phyloP scores from a whole-genome alignment of 2,888 invertebrate species.

The Cheilosia pagana region DNA sequence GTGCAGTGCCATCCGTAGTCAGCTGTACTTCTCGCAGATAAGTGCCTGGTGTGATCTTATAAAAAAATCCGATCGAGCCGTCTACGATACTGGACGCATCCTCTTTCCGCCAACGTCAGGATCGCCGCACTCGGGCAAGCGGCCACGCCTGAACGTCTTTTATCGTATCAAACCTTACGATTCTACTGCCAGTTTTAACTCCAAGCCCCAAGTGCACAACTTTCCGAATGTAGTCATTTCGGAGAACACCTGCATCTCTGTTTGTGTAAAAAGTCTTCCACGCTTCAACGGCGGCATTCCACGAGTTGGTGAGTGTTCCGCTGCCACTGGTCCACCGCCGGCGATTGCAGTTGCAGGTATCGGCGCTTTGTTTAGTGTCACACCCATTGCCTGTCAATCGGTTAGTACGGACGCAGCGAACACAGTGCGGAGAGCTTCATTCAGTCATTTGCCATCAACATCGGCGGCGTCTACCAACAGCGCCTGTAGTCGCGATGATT shows the following conservation, averaged over 20 bases:
- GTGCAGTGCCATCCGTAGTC: conserved; percentile 96
- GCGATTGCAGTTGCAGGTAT: conserved; percentile 57
- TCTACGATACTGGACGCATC: conserved; percentile 83
- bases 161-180: conserved; percentile 83
- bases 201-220: conserved; percentile 83
- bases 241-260: conserved; percentile 82
- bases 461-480: conserved; percentile 59
- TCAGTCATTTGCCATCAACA: conserved; percentile 69
- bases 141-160: conserved; percentile 82
- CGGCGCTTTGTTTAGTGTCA: conserved; percentile 70
- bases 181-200: conserved; percentile 80
- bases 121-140: conserved; percentile 69
- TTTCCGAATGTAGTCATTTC: conserved; percentile 83
- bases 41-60: conserved; percentile 91
- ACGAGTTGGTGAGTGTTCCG: conserved; percentile 78
- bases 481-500: conserved; percentile 61
- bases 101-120: conserved; percentile 83
- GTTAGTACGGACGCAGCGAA: conserved; percentile 25
- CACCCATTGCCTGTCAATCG: conserved; percentile 35
- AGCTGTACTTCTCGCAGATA: conserved; percentile 98
- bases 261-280: conserved; percentile 89
- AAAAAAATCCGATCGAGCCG: conserved; percentile 82
- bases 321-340: conserved; percentile 44
- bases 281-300: conserved; percentile 90
- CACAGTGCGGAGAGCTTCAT: conserved; percentile 45